Evolutionary conservation across 2,113 vertebrate genomes (phyloP), one percentile per base, ranked within the genome.

Genomic region (Aldabrachelys gigantea): DNA sequence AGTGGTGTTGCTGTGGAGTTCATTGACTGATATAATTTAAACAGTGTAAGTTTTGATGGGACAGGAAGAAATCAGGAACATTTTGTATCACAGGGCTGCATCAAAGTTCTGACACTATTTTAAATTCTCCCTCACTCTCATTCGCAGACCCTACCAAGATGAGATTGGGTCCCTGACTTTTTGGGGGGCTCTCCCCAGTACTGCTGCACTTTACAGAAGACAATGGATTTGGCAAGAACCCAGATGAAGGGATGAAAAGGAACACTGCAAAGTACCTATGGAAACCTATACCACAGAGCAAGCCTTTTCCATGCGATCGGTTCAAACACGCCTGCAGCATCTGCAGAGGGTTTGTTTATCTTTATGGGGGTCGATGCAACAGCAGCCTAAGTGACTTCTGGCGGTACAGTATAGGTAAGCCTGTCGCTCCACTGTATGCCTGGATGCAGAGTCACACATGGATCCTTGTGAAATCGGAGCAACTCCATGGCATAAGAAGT

Each of bases 391-490:
- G 97, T 47, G 99, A 99, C 96, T 98, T 99, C 91, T 99, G 99
- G 99, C 97, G 98, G 44, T 99, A 99, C 98, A 97, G 83, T 27
- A 97, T 99, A 5, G 98, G 99, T 99, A 97, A 98, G 98, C 54
- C 49, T 89, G n/a, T 25, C 38, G 27, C 53, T 94, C 65, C n/a
- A 1, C 49, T 54, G 3, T 1, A 0, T 1, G 31, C 5, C 80
- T 47, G 25, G 11, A 16, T 78, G 25, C 41, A 47, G n/a, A 72
- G 38, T 76, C 24, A 75, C 69, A 65, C 72, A n/a, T 76, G 72
- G 53, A 19, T 0, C n/a, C 12, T 14, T 21, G 0, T 9, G 27
- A 62, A 52, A 91, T 0, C 27, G 1, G n/a, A 50, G 5, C 19
- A 50, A 8, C 65, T n/a, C 11, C 0, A 1, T 16, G 49, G 25